A percentile compares a stretch with the other conserved stretches of the same genome.
Evolutionary conservation across 2,113 vertebrate genomes (phyloP).

Genomic region (Sapajus apella): DNA sequence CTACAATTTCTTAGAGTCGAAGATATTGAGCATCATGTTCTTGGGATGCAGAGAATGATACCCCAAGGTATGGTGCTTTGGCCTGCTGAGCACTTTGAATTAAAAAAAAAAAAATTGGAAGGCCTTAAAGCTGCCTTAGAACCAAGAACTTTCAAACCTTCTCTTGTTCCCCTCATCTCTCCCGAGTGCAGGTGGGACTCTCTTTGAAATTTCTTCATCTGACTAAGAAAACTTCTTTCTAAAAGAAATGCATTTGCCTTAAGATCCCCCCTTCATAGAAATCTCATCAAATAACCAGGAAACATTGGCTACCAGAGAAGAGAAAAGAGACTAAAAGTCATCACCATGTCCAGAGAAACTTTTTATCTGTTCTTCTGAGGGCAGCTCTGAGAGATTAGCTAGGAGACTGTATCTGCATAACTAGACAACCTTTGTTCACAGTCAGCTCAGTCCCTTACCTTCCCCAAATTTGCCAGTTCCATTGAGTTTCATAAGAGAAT

Average conservation of each 20-base stretch:
- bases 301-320: background rate
- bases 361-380: background rate
- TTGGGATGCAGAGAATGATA: background rate
- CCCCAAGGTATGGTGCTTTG: background rate
- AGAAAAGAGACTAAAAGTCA: background rate
- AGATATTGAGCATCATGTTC: background rate
- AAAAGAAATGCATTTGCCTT: background rate
- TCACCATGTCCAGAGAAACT: background rate
- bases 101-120: background rate
- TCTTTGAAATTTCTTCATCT: background rate
- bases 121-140: background rate
- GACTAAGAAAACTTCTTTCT: background rate
- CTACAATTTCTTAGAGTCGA: background rate
- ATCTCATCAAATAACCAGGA: background rate
- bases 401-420: background rate
- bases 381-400: background rate
- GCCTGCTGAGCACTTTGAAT: background rate
- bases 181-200: background rate
- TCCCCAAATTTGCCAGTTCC: background rate
- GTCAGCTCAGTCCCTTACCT: background rate
- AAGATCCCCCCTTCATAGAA: background rate
- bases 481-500: background rate
- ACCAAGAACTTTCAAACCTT: background rate
- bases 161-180: background rate
- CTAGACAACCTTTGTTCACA: background rate